Conservation (phyloP, 2,888 invertebrate genomes). For the Luperina testacea region DNA sequence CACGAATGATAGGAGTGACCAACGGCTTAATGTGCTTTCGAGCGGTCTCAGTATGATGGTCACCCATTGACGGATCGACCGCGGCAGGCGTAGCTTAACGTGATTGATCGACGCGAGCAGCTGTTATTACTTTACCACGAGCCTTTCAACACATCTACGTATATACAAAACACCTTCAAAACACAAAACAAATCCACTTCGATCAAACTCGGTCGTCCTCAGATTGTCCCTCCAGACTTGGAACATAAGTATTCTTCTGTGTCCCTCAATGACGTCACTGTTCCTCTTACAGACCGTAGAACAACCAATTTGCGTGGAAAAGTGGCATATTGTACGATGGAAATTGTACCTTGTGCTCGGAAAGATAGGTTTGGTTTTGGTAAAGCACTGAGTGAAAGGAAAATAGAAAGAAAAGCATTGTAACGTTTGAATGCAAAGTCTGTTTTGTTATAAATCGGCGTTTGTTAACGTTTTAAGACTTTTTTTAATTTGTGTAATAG, state of each 20-base stretch:
- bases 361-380: not conserved
- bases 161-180: not conserved
- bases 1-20: too few relatives aligned
- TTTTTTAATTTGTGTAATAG: not conserved
- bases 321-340: not conserved
- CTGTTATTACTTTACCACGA: not conserved
- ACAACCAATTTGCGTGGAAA: slow-evolving; percentile 50
- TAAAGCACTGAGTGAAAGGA: not conserved
- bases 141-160: too few relatives aligned
- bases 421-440: slow-evolving; percentile 26
- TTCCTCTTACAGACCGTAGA: slow-evolving; percentile 20
- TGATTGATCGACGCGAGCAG: not conserved
- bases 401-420: slow-evolving; percentile 17
- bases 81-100: not conserved
- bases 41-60: too few relatives aligned
- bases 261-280: slow-evolving; percentile 33
- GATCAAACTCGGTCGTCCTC: not conserved
- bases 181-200: not conserved
- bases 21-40: too few relatives aligned
- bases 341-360: not conserved
- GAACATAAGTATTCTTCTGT: slow-evolving; percentile 44
- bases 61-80: too few relatives aligned
- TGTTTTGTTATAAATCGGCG: slow-evolving; percentile 13
- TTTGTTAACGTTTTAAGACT: not conserved
- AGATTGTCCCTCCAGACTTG: slow-evolving; percentile 19